These are phyloP conservation scores for Sternotherus odoratus DNA, from an alignment of 2,797 vertebrate species.

Conservation along the genomic window DNA sequence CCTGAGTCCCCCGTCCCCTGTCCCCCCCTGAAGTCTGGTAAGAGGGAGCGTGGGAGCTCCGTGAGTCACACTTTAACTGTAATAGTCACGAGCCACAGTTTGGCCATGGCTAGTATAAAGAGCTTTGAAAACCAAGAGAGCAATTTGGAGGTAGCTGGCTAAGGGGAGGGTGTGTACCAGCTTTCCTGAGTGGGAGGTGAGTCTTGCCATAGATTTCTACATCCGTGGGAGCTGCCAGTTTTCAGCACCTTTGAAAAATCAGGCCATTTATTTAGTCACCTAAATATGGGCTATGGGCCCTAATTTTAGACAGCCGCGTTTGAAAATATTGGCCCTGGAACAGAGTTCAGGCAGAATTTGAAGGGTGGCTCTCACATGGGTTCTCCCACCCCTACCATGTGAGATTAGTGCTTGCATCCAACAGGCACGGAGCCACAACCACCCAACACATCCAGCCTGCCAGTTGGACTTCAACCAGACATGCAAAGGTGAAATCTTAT, in stretches of 20 bases:
- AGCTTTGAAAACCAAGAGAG: neutral
- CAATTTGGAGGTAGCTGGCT: neutral
- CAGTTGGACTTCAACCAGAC: constrained; percentile 76
- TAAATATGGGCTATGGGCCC: neutral
- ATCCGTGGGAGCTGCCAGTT: neutral
- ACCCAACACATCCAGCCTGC: constrained; percentile 70
- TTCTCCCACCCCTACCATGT: constrained; percentile 67
- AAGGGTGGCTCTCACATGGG: constrained; percentile 55
- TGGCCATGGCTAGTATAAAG: neutral
- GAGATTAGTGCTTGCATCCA: constrained; percentile 54
- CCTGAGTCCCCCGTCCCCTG: no score
- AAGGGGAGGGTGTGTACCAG: neutral
- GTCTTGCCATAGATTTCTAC: neutral
- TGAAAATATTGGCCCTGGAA: constrained; percentile 10
- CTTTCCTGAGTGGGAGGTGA: neutral
- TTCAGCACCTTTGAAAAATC: neutral
- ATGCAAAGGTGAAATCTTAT: constrained; percentile 78
- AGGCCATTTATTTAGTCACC: neutral
- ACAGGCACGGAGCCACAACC: constrained; percentile 65
- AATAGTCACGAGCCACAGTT: no score
- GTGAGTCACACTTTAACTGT: no score
- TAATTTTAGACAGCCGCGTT: neutral
- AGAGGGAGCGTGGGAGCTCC: no score
- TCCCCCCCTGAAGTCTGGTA: no score
- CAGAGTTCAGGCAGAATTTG: neutral